phyloP scores from a whole-genome alignment of 23 tunicate species.

The Halocynthia roretzi region DNA sequence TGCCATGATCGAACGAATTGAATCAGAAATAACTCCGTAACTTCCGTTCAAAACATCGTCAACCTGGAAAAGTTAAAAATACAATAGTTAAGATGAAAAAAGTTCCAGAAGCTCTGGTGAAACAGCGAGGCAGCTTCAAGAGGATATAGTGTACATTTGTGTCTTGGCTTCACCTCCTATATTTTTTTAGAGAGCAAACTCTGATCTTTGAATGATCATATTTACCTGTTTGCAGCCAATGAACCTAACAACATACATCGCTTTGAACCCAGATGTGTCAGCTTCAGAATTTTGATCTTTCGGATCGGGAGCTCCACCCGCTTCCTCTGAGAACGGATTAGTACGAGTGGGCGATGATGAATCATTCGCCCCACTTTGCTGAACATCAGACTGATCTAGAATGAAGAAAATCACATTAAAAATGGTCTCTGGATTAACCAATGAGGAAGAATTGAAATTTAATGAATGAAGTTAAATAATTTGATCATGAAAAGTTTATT shows the following conservation, averaged over 20 bases:
- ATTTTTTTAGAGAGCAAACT: too few species aligned
- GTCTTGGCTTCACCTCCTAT: too few species aligned
- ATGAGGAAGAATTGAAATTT: too few species aligned
- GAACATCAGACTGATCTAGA: too few species aligned
- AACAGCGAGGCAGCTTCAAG: too few species aligned
- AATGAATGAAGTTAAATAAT: too few species aligned
- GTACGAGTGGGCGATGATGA: background rate
- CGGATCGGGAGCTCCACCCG: background rate
- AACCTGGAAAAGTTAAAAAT: slow-evolving; percentile 14
- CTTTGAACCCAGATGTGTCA: slow-evolving; percentile 36
- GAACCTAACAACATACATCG: slow-evolving; percentile 65
- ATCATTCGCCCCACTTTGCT: background rate
- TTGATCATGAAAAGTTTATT: too few species aligned
- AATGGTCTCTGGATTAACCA: too few species aligned
- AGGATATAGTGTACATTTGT: too few species aligned
- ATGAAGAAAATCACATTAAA: too few species aligned
- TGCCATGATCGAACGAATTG: slow-evolving; percentile 83
- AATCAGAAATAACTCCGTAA: slow-evolving; percentile 39
- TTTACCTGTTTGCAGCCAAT: slow-evolving; percentile 70
- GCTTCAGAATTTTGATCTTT: background rate
- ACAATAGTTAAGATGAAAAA: too few species aligned
- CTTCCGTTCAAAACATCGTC: slow-evolving; percentile 22
- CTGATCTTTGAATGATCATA: background rate
- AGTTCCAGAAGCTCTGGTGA: too few species aligned
- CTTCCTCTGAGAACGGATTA: slow-evolving; percentile 1